Percentiles rank a stretch among this genome's conserved stretches.
Conservation (phyloP, 2,113 vertebrate species). For the Upupa epops region DNA sequence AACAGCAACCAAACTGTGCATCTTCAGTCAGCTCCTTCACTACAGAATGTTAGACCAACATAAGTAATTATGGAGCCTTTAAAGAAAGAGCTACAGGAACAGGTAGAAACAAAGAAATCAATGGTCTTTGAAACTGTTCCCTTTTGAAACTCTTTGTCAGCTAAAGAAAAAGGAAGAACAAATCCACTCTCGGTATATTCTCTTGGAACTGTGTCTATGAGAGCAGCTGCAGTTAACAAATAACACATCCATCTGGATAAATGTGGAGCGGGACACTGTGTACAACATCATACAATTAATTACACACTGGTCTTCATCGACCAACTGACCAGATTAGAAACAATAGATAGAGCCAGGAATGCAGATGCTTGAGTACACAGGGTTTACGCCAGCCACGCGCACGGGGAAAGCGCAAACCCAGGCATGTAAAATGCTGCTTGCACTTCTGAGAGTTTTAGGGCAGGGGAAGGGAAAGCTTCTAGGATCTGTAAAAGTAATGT, state of each 20-base stretch:
- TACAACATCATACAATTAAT: constrained; percentile 36
- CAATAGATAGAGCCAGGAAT: constrained; percentile 17
- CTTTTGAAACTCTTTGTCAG: not conserved
- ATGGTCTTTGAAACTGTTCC: not conserved
- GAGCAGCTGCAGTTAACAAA: not conserved
- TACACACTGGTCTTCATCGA: constrained; percentile 35
- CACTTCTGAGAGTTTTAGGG: not conserved
- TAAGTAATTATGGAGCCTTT: not conserved
- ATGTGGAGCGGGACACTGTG: not conserved
- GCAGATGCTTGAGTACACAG: not conserved
- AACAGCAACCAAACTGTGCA: not conserved
- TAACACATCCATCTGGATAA: not conserved
- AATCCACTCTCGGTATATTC: not conserved
- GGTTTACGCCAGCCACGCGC: not conserved
- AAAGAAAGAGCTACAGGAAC: not conserved
- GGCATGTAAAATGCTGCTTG: not conserved
- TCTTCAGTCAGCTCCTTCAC: not conserved
- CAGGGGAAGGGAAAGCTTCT: not conserved
- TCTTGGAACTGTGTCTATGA: not conserved
- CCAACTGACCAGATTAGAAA: constrained; percentile 51
- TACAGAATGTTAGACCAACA: not conserved
- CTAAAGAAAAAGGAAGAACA: not conserved
- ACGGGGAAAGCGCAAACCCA: not conserved
- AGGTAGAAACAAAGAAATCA: not conserved
- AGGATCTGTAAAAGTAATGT: not conserved